Conservation (phyloP, 92 coral and sea anemone genomes). For the Siderastrea siderea region DNA sequence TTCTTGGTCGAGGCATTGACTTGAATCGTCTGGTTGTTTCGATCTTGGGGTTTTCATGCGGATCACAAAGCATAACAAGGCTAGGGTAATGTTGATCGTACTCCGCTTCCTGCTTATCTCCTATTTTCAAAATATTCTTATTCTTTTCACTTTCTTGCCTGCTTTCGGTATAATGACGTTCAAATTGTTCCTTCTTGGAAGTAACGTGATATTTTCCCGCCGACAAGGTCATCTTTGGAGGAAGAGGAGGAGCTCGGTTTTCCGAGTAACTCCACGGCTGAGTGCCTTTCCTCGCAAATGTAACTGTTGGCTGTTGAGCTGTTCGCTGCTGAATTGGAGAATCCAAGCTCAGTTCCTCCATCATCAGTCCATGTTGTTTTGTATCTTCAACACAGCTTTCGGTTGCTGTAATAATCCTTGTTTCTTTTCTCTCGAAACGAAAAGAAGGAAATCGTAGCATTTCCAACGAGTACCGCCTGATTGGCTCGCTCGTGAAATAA, state of each 20-base stretch:
- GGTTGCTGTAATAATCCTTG: neutral
- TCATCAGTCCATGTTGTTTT: neutral
- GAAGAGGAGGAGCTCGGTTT: slow-evolving; percentile 14
- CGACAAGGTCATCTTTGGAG: slow-evolving; percentile 22
- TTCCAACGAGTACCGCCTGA: slow-evolving; percentile 1
- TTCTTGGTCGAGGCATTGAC: neutral
- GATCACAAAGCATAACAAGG: neutral
- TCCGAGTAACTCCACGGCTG: neutral
- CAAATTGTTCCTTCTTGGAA: neutral
- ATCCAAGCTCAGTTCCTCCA: neutral
- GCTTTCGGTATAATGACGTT: neutral
- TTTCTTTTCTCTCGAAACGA: neutral
- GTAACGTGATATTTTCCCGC: neutral
- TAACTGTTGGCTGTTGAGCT: neutral
- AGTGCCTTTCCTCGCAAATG: neutral
- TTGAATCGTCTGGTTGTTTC: neutral
- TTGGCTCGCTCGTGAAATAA: slow-evolving; percentile 26
- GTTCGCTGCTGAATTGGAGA: neutral
- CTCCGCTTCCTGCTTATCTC: slow-evolving; percentile 12
- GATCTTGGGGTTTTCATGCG: neutral
- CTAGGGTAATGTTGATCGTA: neutral
- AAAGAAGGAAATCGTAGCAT: slow-evolving; percentile 4
- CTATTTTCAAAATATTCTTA: neutral
- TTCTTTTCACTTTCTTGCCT: slow-evolving; percentile 26
- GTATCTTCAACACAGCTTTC: neutral